Base-by-base conservation (phyloP, 2,888 invertebrate genomes). In the Acronicta alni region DNA sequence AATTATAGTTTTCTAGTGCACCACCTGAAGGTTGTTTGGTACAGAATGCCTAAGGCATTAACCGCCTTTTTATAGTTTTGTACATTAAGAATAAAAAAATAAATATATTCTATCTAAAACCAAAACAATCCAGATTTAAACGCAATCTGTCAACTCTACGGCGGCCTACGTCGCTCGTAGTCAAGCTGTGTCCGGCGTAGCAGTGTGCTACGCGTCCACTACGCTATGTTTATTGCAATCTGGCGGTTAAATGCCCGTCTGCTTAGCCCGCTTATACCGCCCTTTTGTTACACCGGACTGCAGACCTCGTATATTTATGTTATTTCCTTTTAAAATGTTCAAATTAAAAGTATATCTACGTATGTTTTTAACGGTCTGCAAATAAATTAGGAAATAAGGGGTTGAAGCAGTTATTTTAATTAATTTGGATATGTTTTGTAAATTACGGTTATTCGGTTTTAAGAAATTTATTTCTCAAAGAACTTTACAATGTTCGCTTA, bases 201-300 rank as follows among this genome's bases (percentile, higher is more conserved):
- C 84, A 84, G 84, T 83, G 83, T 82, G 85, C 86, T 86, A 84
- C 84, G 88, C 88, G 90, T 89, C 88, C 89, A 88, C 85, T 87
- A 81, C 87, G 87, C 90, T 87, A 90, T 92, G 92, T 92, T 92
- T 92, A 92, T 92, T 92, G 90, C 92, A 92, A 92, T 92, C 92
- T 92, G 91, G 90, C 84, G 89, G 90, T 90, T 91, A 91, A 90
- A 88, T 89, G 90, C 87, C 83, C 89, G 86, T 84, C 88, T 89
- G 90, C 91, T 89, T 90, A 89, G 84, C 84, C 85, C 76, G 88
- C 86, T 89, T 88, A 87, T 82, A 87, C 84, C 78, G 84, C 83
- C 87, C 86, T 89, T 89, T 87, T 86, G 86, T 83, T 89, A 83
- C 81, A 79, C 81, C 72, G 67, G 77, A 83, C 80, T 81, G 81